A percentile compares a stretch with the other conserved stretches of the same genome.
Conservation (phyloP, 2,113 vertebrate species). For the Prietella phreatophila region DNA sequence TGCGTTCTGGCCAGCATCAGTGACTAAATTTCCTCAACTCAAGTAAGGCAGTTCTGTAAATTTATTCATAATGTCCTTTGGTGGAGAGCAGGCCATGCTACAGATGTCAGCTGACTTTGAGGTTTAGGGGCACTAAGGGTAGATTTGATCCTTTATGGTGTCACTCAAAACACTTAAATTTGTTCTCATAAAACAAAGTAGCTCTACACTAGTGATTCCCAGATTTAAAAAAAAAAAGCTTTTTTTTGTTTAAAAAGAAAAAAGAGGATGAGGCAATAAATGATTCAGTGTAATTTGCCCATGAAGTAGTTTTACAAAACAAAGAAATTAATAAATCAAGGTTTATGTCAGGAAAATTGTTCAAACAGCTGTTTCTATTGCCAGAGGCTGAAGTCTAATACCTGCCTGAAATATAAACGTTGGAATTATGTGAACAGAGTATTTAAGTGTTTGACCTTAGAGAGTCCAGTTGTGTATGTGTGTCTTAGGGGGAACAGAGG, state of each 20-base stretch:
- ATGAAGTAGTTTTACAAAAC: not conserved
- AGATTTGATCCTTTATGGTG: not conserved
- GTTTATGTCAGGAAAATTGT: conserved; percentile 19
- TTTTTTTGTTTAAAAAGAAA: not conserved
- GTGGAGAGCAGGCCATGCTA: not conserved
- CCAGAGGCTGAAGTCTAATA: conserved; percentile 21
- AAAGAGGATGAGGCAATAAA: conserved; percentile 47
- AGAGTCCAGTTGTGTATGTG: conserved; percentile 13
- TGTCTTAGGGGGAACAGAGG: conserved; percentile 39
- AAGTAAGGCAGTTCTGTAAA: conserved; percentile 60
- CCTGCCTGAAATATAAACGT: conserved; percentile 6
- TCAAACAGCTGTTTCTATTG: conserved; percentile 38
- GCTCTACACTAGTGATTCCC: not conserved
- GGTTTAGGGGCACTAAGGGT: not conserved
- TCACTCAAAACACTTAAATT: not conserved
- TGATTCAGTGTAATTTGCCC: conserved; percentile 24
- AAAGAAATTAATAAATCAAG: conserved; percentile 14
- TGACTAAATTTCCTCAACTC: conserved; percentile 60
- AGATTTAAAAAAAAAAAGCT: not conserved
- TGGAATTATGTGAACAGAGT: conserved; percentile 28
- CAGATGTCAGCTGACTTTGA: conserved; percentile 7
- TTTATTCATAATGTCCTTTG: conserved; percentile 44
- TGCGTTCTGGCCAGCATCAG: not conserved
- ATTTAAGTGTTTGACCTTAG: conserved; percentile 23
- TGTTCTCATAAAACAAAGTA: not conserved